These are phyloP conservation scores for Pangasianodon gigas DNA, from an alignment of 2,113 vertebrate species.

Conservation along the genomic window DNA sequence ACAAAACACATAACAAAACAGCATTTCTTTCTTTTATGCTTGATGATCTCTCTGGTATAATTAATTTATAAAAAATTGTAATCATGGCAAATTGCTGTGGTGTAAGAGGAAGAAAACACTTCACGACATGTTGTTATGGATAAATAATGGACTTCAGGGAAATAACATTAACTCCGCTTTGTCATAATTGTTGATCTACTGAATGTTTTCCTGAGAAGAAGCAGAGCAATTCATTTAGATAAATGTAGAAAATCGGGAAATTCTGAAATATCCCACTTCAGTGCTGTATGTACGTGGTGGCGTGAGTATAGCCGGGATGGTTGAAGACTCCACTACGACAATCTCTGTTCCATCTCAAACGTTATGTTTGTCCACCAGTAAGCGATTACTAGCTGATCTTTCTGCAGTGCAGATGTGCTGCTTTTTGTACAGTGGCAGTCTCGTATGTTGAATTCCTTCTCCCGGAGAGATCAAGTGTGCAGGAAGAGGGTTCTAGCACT, in stretches of 20 bases:
- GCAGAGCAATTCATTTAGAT: background rate
- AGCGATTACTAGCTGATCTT: constrained; percentile 93
- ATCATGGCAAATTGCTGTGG: background rate
- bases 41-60: background rate
- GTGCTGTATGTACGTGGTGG: background rate
- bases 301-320: background rate
- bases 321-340: background rate
- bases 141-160: background rate
- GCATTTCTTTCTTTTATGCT: background rate
- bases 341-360: constrained; percentile 77
- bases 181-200: background rate
- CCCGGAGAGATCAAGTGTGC: constrained; percentile 85
- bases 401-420: constrained; percentile 87
- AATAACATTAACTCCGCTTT: background rate
- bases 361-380: constrained; percentile 78
- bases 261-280: too few relatives aligned
- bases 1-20: background rate
- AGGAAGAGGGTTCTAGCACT: constrained; percentile 86
- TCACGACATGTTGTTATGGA: background rate
- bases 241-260: background rate
- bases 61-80: background rate
- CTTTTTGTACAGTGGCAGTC: constrained; percentile 86
- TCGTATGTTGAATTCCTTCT: constrained; percentile 93
- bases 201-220: background rate
- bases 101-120: background rate